phyloP scores from a whole-genome alignment of 1,140 invertebrate genomes.

The Augochlora pura region DNA sequence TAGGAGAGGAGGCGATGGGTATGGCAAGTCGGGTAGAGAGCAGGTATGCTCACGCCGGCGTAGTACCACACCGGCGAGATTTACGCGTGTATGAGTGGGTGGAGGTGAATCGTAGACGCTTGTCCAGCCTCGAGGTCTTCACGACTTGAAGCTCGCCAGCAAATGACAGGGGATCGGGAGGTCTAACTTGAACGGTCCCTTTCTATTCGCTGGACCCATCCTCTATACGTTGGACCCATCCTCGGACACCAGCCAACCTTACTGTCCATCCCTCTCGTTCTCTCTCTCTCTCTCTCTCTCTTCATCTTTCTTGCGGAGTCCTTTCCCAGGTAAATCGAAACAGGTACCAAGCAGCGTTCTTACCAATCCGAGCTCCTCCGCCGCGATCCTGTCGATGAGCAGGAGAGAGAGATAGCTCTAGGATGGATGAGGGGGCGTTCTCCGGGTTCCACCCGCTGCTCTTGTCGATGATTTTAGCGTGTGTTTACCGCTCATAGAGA shows the following conservation, averaged over 20 bases:
- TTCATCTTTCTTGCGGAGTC: slow-evolving; percentile 21
- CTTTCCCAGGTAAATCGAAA: slow-evolving; percentile 63
- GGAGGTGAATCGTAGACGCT: slow-evolving; percentile 37
- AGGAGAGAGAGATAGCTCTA: not conserved
- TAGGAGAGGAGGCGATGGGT: slow-evolving; percentile 30
- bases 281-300: slow-evolving; percentile 23
- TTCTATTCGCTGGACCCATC: slow-evolving; percentile 1
- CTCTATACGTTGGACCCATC: not conserved
- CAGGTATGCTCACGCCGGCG: slow-evolving; percentile 32
- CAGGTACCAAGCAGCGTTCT: slow-evolving; percentile 53
- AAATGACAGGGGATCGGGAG: slow-evolving; percentile 57
- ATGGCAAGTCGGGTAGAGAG: slow-evolving; percentile 11
- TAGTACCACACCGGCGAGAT: slow-evolving; percentile 21
- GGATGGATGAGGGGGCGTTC: slow-evolving; percentile 47
- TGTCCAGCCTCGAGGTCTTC: slow-evolving; percentile 26
- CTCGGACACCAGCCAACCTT: no score
- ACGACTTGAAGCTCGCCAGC: slow-evolving; percentile 45
- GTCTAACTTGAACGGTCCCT: slow-evolving; percentile 28
- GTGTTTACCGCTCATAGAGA: slow-evolving; percentile 45
- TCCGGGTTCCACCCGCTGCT: slow-evolving; percentile 38
- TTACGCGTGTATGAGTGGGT: slow-evolving; percentile 58
- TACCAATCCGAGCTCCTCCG: slow-evolving; percentile 9
- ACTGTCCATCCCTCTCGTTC: slow-evolving; percentile 5
- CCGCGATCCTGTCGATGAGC: slow-evolving; percentile 8
- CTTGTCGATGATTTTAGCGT: slow-evolving; percentile 28